These are phyloP conservation scores for Himalopsyche japonica DNA, from an alignment of 2,888 invertebrate species.

Conservation along the genomic window DNA sequence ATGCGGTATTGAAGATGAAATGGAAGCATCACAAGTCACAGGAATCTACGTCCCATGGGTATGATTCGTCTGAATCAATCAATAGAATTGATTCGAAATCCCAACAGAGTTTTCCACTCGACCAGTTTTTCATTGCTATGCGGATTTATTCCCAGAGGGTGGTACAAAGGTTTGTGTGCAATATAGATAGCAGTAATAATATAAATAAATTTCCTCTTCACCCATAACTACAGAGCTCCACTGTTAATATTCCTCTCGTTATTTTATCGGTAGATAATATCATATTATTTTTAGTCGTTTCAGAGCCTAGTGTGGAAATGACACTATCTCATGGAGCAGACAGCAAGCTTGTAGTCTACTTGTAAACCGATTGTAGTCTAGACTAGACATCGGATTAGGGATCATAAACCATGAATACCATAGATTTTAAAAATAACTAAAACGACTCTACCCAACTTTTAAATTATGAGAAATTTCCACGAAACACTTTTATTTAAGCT, in stretches of 20 bases:
- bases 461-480: neutral
- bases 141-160: neutral
- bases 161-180: neutral
- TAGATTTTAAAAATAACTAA: neutral
- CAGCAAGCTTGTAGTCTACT: neutral
- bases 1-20: too few relatives aligned
- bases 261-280: neutral
- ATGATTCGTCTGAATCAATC: too few relatives aligned
- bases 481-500: neutral
- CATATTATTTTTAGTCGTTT: neutral
- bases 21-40: too few relatives aligned
- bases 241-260: neutral
- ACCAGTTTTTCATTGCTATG: neutral
- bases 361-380: slow-evolving; percentile 1
- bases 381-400: neutral
- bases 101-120: too few relatives aligned
- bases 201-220: neutral
- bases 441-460: neutral
- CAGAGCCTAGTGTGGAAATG: neutral
- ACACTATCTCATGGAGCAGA: neutral
- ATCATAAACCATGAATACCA: neutral
- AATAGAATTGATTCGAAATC: too few relatives aligned
- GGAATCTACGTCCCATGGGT: too few relatives aligned
- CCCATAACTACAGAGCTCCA: neutral
- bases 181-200: neutral